These are phyloP conservation scores for Musca domestica DNA, from an alignment of 1,140 invertebrate species.

Conservation along the genomic window DNA sequence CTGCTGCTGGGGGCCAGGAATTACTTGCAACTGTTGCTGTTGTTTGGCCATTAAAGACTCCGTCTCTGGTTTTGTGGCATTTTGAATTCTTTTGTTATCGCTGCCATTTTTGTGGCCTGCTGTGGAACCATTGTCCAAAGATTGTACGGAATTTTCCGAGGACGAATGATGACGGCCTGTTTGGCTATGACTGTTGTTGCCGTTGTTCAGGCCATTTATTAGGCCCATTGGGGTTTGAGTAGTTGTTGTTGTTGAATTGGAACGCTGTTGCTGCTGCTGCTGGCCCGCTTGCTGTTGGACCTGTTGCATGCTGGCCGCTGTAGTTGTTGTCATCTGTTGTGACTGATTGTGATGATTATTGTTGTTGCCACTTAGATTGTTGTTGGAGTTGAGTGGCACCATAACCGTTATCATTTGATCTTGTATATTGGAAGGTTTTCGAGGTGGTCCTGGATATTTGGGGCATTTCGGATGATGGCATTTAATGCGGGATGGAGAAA, in stretches of 20 bases:
- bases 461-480: constrained; percentile 54
- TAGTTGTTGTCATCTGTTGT: constrained; percentile 26
- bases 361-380: constrained; percentile 30
- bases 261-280: constrained; percentile 23
- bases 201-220: constrained; percentile 43
- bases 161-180: constrained; percentile 42
- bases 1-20: constrained; percentile 33
- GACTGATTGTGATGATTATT: constrained; percentile 30
- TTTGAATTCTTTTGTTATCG: constrained; percentile 41
- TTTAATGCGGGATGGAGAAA: constrained; percentile 52
- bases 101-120: constrained; percentile 31
- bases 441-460: constrained; percentile 43
- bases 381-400: constrained; percentile 50
- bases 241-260: constrained; percentile 5
- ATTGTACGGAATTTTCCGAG: constrained; percentile 51
- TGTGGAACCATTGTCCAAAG: constrained; percentile 29
- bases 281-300: constrained; percentile 16
- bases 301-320: constrained; percentile 17
- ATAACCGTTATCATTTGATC: constrained; percentile 54
- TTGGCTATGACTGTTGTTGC: constrained; percentile 23
- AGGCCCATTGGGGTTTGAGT: constrained; percentile 32
- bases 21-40: background rate
- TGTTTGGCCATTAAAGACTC: constrained; percentile 21
- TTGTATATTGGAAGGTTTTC: constrained; percentile 51
- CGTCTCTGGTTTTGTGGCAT: constrained; percentile 33